Conservation (phyloP, 2,113 vertebrate species). For the Isurus oxyrinchus region DNA sequence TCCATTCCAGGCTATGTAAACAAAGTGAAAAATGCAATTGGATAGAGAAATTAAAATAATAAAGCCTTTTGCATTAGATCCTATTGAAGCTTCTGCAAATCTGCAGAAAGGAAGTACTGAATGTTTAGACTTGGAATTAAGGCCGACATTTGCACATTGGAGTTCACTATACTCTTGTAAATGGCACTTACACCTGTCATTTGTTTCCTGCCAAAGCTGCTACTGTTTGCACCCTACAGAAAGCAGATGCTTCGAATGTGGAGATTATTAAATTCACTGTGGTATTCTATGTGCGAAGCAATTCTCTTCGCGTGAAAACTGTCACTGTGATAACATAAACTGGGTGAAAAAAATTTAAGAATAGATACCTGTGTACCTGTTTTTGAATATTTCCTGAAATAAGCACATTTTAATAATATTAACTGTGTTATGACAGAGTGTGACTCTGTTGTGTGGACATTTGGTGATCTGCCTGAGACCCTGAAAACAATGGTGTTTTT, state of each 20-base stretch:
- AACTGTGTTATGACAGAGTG: not conserved
- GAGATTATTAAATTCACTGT: not conserved
- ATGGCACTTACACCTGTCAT: not conserved
- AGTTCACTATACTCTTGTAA: not conserved
- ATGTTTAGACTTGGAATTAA: not conserved
- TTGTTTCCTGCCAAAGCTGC: not conserved
- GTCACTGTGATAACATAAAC: not conserved
- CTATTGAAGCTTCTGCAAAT: constrained; percentile 1
- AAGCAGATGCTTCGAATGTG: not conserved
- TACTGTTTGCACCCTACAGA: not conserved
- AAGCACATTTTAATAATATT: not conserved
- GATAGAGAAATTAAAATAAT: not conserved
- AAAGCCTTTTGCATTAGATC: not conserved
- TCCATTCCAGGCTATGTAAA: not conserved
- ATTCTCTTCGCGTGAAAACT: not conserved
- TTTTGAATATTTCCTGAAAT: not conserved
- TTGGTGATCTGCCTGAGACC: not conserved
- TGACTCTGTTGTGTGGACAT: not conserved
- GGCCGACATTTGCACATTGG: not conserved
- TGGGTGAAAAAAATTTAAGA: not conserved
- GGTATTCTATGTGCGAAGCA: not conserved
- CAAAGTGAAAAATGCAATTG: not conserved
- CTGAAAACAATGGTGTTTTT: not conserved
- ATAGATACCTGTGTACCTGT: not conserved
- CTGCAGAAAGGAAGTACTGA: not conserved